phyloP scores from a whole-genome alignment of 2,888 invertebrate species.

The Papilio gigon region DNA sequence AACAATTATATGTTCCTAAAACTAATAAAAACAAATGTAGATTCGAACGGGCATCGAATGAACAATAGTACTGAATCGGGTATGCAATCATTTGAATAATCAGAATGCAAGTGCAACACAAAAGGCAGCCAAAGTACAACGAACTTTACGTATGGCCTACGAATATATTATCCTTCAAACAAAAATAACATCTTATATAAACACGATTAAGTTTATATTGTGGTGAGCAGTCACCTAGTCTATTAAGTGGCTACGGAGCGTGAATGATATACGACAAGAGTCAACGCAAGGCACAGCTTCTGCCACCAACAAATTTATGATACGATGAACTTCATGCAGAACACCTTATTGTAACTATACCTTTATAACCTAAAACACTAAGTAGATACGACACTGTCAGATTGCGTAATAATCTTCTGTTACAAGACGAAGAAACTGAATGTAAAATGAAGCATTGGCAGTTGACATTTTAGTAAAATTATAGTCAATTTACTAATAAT shows the following conservation, averaged over 20 bases:
- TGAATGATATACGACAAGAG: conserved; percentile 38
- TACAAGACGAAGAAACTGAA: no score
- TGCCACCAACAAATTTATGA: conserved; percentile 36
- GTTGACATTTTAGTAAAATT: no score
- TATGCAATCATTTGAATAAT: conserved; percentile 31
- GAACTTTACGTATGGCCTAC: conserved; percentile 28
- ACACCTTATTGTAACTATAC: not conserved
- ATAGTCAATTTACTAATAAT: no score
- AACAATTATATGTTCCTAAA: conserved; percentile 11
- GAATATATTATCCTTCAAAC: conserved; percentile 34
- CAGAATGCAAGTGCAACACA: conserved; percentile 31
- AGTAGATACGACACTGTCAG: no score
- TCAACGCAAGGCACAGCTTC: conserved; percentile 38
- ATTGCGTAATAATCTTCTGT: no score
- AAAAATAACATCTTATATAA: conserved; percentile 29
- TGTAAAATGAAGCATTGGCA: no score
- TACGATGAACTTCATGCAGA: conserved; percentile 37
- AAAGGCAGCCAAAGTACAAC: conserved; percentile 33
- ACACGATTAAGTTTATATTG: conserved; percentile 33
- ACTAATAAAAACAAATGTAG: conserved; percentile 4
- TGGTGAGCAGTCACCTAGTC: conserved; percentile 30
- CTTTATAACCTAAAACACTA: conserved; percentile 10
- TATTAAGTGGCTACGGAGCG: conserved; percentile 41
- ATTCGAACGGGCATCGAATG: conserved; percentile 22
- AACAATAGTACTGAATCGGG: conserved; percentile 28